Conservation (phyloP, 2,797 vertebrate species). For the Lutjanus campechanus region DNA sequence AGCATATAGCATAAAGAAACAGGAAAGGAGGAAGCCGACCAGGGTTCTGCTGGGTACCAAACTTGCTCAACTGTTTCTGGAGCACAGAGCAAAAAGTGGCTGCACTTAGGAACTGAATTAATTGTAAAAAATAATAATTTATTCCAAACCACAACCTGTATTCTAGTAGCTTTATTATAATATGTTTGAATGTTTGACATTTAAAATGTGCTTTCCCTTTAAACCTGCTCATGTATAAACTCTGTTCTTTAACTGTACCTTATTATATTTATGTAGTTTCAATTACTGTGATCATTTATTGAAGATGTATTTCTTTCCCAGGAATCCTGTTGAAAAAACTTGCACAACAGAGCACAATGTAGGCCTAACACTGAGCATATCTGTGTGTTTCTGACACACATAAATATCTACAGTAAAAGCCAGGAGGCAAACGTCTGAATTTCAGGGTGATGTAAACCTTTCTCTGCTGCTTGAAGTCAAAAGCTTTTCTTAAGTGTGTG, state of each 20-base stretch:
- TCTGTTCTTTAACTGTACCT: constrained; percentile 22
- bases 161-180: constrained; percentile 14
- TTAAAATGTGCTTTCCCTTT: constrained; percentile 3
- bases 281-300: constrained; percentile 21
- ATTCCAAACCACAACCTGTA: background rate
- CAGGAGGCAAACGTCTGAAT: constrained; percentile 2
- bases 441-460: constrained; percentile 30
- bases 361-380: background rate
- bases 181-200: background rate
- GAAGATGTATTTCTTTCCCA: background rate
- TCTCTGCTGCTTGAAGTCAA: constrained; percentile 17
- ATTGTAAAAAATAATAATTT: background rate
- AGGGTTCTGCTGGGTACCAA: no score
- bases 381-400: constrained; percentile 1
- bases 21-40: no score
- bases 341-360: background rate
- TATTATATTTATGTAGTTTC: constrained; percentile 14
- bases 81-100: no score
- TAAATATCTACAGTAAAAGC: background rate
- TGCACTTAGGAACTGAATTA: no score
- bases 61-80: no score
- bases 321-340: constrained; percentile 1
- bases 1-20: no score
- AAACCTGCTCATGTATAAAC: constrained; percentile 7
- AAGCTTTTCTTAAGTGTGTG: constrained; percentile 20